Evolutionary conservation across 2,888 invertebrate genomes (phyloP).

Genomic region (Pogonocherus hispidulus): DNA sequence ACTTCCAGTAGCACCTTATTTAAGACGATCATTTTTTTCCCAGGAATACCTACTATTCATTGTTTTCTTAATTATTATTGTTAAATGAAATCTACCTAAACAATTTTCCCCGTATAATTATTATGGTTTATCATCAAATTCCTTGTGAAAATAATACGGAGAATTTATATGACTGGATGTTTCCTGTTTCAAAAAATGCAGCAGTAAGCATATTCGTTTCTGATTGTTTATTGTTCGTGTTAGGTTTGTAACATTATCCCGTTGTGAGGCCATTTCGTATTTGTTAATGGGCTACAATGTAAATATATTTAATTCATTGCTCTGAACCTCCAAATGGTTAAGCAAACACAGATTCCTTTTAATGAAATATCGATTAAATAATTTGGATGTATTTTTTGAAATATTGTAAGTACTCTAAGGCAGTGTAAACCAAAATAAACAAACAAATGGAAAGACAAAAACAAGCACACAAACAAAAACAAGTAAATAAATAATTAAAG

Average conservation of each 20-base stretch:
- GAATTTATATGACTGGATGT: slow-evolving; percentile 13
- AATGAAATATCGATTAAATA: too few species aligned
- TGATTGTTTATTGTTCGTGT: slow-evolving; percentile 9
- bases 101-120: neutral
- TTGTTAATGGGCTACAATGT: neutral
- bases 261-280: neutral
- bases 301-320: neutral
- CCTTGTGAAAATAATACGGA: slow-evolving; percentile 22
- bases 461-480: too few species aligned
- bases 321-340: neutral
- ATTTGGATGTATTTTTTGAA: too few species aligned
- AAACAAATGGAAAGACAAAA: too few species aligned
- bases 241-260: neutral
- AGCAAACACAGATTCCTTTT: too few species aligned
- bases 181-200: slow-evolving; percentile 12
- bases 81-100: neutral
- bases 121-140: slow-evolving; percentile 6
- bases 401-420: too few species aligned
- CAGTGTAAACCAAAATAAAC: too few species aligned
- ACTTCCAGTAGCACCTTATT: too few species aligned
- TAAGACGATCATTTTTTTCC: too few species aligned
- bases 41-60: too few species aligned
- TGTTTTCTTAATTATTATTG: neutral
- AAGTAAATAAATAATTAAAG: too few species aligned
- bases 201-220: neutral